Percentiles rank a stretch among this genome's conserved stretches.
Evolutionary conservation across 2,113 vertebrate genomes (phyloP).

Genomic region (Lycaon pictus): DNA sequence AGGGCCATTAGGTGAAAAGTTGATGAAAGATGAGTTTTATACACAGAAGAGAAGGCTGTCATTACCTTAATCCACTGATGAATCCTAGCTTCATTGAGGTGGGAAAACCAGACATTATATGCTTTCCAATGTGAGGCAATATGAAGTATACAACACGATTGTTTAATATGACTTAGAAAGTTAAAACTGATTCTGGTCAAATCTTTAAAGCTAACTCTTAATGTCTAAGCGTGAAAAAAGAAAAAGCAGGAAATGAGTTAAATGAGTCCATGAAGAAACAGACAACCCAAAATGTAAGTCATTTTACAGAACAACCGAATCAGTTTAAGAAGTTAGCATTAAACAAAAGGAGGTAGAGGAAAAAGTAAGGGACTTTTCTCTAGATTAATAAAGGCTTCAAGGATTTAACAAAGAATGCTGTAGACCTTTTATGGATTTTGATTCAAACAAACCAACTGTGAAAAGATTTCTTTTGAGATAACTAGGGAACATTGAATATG

Average conservation of each 20-base stretch:
- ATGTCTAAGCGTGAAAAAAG: background rate
- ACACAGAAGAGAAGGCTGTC: background rate
- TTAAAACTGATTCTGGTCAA: background rate
- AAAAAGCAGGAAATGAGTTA: background rate
- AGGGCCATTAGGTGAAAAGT: background rate
- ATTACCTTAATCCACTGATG: background rate
- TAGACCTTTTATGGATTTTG: background rate
- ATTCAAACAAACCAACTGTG: background rate
- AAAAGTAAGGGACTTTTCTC: background rate
- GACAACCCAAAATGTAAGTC: background rate
- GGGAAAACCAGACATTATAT: background rate
- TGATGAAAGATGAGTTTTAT: background rate
- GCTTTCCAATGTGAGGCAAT: background rate
- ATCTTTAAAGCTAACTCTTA: background rate
- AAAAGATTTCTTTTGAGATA: background rate
- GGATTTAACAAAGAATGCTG: background rate
- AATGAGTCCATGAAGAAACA: background rate
- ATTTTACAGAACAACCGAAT: background rate
- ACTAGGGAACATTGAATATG: background rate
- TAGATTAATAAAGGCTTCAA: background rate
- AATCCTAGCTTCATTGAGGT: background rate
- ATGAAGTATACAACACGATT: background rate
- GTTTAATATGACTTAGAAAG: background rate
- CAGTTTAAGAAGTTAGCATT: background rate
- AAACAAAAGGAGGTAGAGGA: background rate